Conservation (phyloP, 1,140 invertebrate genomes). For the Nasonia vitripennis region DNA sequence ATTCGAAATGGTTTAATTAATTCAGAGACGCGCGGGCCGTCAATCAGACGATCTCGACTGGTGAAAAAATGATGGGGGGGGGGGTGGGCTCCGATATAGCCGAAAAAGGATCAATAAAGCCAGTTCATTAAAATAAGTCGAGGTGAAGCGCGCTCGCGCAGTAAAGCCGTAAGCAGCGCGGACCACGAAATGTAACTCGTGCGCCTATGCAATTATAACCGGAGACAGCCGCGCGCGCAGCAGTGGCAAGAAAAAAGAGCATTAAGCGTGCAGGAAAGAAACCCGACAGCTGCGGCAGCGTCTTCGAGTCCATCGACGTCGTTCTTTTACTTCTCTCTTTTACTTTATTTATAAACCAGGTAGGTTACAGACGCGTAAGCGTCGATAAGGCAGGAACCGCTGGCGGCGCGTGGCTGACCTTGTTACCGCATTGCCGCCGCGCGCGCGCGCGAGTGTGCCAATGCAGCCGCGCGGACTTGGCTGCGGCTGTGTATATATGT, state of each 20-base stretch:
- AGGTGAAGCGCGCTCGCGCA: too few species aligned
- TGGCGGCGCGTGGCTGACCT: background rate
- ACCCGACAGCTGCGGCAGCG: background rate
- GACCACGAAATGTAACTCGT: too few species aligned
- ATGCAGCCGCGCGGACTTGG: too few species aligned
- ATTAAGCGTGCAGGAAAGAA: background rate
- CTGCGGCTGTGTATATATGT: background rate
- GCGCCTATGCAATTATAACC: background rate
- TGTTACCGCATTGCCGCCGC: background rate
- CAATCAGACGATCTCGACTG: too few species aligned
- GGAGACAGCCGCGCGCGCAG: background rate
- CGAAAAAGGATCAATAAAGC: too few species aligned
- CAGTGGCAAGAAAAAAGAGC: too few species aligned
- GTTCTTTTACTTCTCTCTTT: background rate
- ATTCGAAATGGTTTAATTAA: too few species aligned
- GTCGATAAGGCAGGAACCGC: conserved; percentile 20
- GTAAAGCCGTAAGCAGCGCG: too few species aligned
- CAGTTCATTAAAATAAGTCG: too few species aligned
- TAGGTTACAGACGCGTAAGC: background rate
- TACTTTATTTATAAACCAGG: conserved; percentile 40
- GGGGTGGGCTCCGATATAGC: too few species aligned
- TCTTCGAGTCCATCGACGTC: conserved; percentile 7
- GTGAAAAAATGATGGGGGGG: too few species aligned
- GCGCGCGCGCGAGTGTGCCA: background rate
- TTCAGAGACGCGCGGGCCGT: too few species aligned